Conservation (phyloP, 2,888 invertebrate species). For the Drosophila borborema region DNA sequence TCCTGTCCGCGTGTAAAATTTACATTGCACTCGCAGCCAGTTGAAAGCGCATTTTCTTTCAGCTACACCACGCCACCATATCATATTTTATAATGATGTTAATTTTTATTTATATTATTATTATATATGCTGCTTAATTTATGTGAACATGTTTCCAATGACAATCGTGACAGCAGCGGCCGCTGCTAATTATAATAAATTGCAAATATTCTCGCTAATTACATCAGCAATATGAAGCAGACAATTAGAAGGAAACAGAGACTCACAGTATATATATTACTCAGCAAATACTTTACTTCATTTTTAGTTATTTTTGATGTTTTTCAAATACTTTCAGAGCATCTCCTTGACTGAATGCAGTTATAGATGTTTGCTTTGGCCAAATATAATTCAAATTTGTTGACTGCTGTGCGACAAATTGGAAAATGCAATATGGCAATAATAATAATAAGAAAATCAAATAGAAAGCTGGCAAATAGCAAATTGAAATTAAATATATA, state of each 20-base stretch:
- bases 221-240: constrained; percentile 8
- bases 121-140: constrained; percentile 48
- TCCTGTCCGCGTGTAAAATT: constrained; percentile 27
- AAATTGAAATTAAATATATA: background rate
- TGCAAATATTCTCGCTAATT: constrained; percentile 43
- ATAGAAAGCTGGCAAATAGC: background rate
- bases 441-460: background rate
- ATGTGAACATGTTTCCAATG: constrained; percentile 63
- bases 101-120: constrained; percentile 69
- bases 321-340: too few relatives aligned
- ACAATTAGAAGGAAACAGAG: constrained; percentile 19
- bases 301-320: too few relatives aligned
- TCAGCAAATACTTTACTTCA: background rate
- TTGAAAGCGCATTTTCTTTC: constrained; percentile 21
- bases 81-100: constrained; percentile 66
- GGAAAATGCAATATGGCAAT: background rate
- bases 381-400: background rate
- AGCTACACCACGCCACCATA: background rate
- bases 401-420: constrained; percentile 3
- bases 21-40: constrained; percentile 9
- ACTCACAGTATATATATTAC: background rate
- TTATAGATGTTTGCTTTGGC: background rate
- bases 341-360: background rate
- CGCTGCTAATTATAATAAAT: constrained; percentile 41
- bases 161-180: constrained; percentile 10